These are phyloP conservation scores for Catostylus mosaicus DNA, from an alignment of 30 jellyfish, hydroid and myxozoan genomes.

Conservation along the genomic window DNA sequence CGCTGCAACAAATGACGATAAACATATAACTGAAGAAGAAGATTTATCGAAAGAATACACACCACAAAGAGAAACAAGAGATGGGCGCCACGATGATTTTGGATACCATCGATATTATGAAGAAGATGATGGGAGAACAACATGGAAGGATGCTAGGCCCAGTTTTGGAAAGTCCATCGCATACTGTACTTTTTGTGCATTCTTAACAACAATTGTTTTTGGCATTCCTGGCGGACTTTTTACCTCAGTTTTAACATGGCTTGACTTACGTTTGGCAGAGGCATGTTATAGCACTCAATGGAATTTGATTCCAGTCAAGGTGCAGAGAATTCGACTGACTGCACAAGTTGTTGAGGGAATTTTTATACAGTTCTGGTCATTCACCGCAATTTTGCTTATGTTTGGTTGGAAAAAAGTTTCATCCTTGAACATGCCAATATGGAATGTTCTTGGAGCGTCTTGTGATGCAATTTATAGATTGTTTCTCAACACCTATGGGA, in stretches of 20 bases:
- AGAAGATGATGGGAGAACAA: background rate
- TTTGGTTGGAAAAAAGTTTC: conserved; percentile 36
- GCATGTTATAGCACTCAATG: conserved; percentile 53
- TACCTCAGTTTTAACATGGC: conserved; percentile 31
- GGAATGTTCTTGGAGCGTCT: conserved; percentile 60
- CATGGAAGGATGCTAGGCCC: conserved; percentile 55
- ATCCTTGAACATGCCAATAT: conserved; percentile 39
- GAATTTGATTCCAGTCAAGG: conserved; percentile 35
- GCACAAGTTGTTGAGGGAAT: conserved; percentile 70
- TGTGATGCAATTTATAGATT: conserved; percentile 49
- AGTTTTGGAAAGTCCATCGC: conserved; percentile 2
- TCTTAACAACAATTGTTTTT: conserved; percentile 21
- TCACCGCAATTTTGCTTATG: conserved; percentile 26
- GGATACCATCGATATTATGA: conserved; percentile 1
- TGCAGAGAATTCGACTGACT: conserved; percentile 39
- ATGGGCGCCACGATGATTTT: background rate
- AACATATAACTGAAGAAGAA: conserved; percentile 18
- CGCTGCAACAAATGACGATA: too few relatives aligned
- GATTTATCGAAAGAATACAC: conserved; percentile 8
- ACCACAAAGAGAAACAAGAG: too few relatives aligned
- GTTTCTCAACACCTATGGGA: conserved; percentile 45
- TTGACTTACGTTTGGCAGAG: conserved; percentile 49
- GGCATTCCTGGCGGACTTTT: conserved; percentile 54
- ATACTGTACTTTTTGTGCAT: conserved; percentile 22
- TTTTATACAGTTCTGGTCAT: conserved; percentile 60